A percentile compares a stretch with the other conserved stretches of the same genome.
phyloP scores from a whole-genome alignment of 1,140 invertebrate species.

The Drosophila ohnishii region DNA sequence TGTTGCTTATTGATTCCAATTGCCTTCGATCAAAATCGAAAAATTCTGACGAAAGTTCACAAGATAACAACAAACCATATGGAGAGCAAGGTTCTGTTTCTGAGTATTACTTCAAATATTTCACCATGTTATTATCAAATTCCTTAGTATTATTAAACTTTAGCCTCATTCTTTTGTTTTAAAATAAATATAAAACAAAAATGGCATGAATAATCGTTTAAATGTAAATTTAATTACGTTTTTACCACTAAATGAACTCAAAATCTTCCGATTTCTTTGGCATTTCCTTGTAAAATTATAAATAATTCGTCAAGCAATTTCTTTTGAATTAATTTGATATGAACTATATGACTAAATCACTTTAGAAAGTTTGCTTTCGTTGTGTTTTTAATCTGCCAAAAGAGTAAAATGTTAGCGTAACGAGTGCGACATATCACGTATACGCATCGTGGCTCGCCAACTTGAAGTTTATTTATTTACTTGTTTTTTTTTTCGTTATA shows the following conservation, averaged over 20 bases:
- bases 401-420: conserved; percentile 18
- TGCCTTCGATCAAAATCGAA: conserved; percentile 16
- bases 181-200: background rate
- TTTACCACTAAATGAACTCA: background rate
- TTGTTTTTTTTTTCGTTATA: conserved; percentile 3
- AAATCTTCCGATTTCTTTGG: background rate
- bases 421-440: conserved; percentile 69
- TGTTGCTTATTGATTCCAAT: conserved; percentile 27
- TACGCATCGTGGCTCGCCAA: conserved; percentile 53
- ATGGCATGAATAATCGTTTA: background rate
- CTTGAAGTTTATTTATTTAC: conserved; percentile 16
- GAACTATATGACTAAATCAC: background rate
- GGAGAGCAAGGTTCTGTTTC: background rate
- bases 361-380: conserved; percentile 17
- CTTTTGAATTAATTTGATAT: background rate
- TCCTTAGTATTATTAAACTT: background rate
- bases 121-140: conserved; percentile 2
- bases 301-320: background rate
- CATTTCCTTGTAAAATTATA: background rate
- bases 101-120: background rate
- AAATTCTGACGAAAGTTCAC: conserved; percentile 37
- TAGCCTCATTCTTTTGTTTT: background rate
- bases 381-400: conserved; percentile 1
- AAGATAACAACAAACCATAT: conserved; percentile 13
- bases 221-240: too few species aligned